These are phyloP conservation scores for Pelobates cultripes DNA, from an alignment of 2,797 vertebrate genomes.

Conservation along the genomic window DNA sequence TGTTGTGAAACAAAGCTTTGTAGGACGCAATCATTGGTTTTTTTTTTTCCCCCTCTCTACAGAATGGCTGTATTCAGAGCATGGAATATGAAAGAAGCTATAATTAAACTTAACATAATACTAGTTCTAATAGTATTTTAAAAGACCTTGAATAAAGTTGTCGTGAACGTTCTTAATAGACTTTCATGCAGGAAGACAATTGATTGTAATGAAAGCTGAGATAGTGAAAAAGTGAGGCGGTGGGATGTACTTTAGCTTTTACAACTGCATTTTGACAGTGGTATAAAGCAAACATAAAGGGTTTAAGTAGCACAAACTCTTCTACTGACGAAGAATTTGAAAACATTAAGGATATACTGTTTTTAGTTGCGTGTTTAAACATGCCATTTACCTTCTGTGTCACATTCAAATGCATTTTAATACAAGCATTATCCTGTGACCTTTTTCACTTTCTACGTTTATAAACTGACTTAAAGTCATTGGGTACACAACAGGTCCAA, in stretches of 20 bases:
- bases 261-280: slow-evolving; percentile 47
- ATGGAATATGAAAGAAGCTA: slow-evolving; percentile 50
- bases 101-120: slow-evolving; percentile 58
- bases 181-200: slow-evolving; percentile 59
- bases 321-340: slow-evolving; percentile 21
- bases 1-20: slow-evolving; percentile 54
- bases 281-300: slow-evolving; percentile 29
- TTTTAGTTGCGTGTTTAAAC: slow-evolving; percentile 34
- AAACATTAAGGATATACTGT: slow-evolving; percentile 38
- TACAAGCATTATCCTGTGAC: background rate
- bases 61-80: slow-evolving; percentile 57
- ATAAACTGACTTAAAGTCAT: too few species aligned
- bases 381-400: slow-evolving; percentile 22
- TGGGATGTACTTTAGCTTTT: slow-evolving; percentile 44
- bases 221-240: slow-evolving; percentile 31
- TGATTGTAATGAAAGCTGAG: slow-evolving; percentile 58
- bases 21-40: slow-evolving; percentile 56
- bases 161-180: slow-evolving; percentile 58
- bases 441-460: too few species aligned
- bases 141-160: slow-evolving; percentile 53
- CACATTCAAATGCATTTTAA: slow-evolving; percentile 14
- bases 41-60: slow-evolving; percentile 13
- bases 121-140: slow-evolving; percentile 55
- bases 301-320: slow-evolving; percentile 25
- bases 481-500: too few species aligned